A percentile compares a stretch with the other conserved stretches of the same genome.
phyloP scores from a whole-genome alignment of 2,797 vertebrate species.

The Cetoscarus ocellatus region DNA sequence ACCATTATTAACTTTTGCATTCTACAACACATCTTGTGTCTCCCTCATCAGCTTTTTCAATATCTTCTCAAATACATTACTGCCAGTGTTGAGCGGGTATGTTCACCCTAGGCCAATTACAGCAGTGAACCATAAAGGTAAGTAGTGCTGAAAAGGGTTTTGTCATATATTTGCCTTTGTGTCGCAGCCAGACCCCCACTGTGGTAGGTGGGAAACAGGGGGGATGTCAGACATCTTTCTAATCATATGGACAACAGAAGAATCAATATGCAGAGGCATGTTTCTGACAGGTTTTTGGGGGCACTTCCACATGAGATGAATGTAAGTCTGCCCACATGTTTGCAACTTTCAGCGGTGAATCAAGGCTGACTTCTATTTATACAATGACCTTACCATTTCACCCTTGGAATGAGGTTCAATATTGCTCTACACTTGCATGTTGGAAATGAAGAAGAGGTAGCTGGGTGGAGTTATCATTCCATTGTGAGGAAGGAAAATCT shows the following conservation, averaged over 20 bases:
- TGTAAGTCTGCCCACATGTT: conserved; percentile 64
- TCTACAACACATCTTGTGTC: conserved; percentile 85
- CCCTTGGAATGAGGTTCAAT: conserved; percentile 68
- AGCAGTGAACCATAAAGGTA: conserved; percentile 81
- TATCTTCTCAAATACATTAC: conserved; percentile 86
- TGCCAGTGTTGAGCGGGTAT: conserved; percentile 72
- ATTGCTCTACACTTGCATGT: conserved; percentile 52
- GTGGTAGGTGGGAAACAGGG: conserved; percentile 51
- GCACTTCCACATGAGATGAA: conserved; percentile 47
- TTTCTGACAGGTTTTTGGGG: conserved; percentile 71
- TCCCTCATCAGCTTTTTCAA: conserved; percentile 86
- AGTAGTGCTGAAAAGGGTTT: conserved; percentile 67
- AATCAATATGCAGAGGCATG: conserved; percentile 81
- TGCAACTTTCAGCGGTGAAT: conserved; percentile 67
- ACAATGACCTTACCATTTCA: conserved; percentile 75
- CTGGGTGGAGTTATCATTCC: conserved; percentile 40
- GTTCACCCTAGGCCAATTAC: conserved; percentile 84
- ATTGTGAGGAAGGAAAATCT: conserved; percentile 40
- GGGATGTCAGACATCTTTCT: conserved; percentile 68
- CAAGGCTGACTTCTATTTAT: conserved; percentile 71
- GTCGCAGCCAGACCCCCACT: conserved; percentile 63
- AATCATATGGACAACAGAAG: conserved; percentile 64
- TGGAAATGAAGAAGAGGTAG: conserved; percentile 33
- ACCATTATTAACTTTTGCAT: conserved; percentile 87
- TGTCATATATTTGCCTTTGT: conserved; percentile 78